Conservation (phyloP, 2,888 invertebrate genomes). For the Chloroclysta siterata region DNA sequence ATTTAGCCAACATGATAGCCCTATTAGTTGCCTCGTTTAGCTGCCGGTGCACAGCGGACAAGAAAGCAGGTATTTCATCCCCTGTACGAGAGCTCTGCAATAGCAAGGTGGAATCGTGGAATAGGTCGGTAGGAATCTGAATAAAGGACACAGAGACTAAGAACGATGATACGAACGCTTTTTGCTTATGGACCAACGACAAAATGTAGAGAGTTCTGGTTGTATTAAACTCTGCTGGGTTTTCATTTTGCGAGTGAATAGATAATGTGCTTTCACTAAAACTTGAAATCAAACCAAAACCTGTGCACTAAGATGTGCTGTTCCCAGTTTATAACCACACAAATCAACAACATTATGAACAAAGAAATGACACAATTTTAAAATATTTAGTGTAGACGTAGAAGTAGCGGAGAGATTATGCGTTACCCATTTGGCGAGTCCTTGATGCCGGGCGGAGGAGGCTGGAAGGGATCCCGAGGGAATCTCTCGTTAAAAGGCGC, state of each 20-base stretch:
- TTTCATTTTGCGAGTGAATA: neutral
- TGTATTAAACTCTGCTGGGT: neutral
- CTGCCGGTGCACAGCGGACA: too few species aligned
- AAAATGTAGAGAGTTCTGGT: neutral
- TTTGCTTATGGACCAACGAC: neutral
- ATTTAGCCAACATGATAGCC: too few species aligned
- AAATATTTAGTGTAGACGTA: conserved; percentile 2
- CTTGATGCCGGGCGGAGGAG: conserved; percentile 86
- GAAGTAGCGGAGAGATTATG: neutral
- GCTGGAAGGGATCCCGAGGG: conserved; percentile 77
- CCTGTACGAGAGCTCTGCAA: too few species aligned
- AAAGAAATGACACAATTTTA: neutral
- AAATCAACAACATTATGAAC: neutral
- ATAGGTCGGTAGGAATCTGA: too few species aligned
- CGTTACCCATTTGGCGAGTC: conserved; percentile 81
- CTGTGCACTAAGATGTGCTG: neutral
- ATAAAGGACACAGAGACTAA: too few species aligned
- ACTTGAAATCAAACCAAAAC: neutral
- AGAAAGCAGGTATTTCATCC: too few species aligned
- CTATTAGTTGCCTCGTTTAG: too few species aligned
- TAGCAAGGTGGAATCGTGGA: too few species aligned
- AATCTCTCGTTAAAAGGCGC: conserved; percentile 58
- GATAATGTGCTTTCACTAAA: neutral
- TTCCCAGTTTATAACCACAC: neutral
- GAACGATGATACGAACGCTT: neutral